Conservation (phyloP, 2,888 invertebrate genomes). For the Idaea biselata region DNA sequence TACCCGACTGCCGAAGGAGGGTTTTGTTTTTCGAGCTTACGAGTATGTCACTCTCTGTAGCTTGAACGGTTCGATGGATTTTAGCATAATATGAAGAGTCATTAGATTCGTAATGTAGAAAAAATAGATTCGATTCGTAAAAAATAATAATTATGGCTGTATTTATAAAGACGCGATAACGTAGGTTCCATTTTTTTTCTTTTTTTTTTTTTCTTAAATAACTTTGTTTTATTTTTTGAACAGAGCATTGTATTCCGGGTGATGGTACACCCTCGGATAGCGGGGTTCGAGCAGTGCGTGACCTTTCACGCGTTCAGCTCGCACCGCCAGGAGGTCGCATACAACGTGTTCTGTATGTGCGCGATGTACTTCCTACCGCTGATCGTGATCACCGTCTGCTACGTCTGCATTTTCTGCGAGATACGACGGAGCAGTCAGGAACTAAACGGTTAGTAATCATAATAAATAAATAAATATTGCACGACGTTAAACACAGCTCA, state of each 20-base stretch:
- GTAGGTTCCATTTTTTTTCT: too few relatives aligned
- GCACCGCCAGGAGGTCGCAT: constrained; percentile 82
- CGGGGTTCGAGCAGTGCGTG: constrained; percentile 87
- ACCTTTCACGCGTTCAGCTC: constrained; percentile 87
- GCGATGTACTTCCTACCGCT: constrained; percentile 89
- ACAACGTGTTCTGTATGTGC: constrained; percentile 86
- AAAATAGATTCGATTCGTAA: too few relatives aligned
- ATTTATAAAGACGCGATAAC: too few relatives aligned
- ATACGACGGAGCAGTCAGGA: constrained; percentile 84
- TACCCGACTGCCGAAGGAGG: too few relatives aligned
- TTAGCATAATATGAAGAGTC: too few relatives aligned
- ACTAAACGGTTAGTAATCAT: constrained; percentile 68
- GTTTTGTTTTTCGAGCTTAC: too few relatives aligned
- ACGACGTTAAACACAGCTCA: too few relatives aligned
- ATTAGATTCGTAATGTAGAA: too few relatives aligned
- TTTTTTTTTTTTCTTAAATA: too few relatives aligned
- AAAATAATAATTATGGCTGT: too few relatives aligned
- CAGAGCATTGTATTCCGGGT: constrained; percentile 89
- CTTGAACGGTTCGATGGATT: too few relatives aligned
- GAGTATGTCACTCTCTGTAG: too few relatives aligned
- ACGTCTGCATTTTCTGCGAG: constrained; percentile 86
- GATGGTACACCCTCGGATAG: constrained; percentile 82
- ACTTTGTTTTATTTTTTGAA: constrained; percentile 37
- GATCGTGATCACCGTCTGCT: constrained; percentile 85
- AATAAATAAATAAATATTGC: background rate